These are phyloP conservation scores for Cyprinodon diabolis DNA, from an alignment of 2,797 vertebrate species.

Conservation along the genomic window DNA sequence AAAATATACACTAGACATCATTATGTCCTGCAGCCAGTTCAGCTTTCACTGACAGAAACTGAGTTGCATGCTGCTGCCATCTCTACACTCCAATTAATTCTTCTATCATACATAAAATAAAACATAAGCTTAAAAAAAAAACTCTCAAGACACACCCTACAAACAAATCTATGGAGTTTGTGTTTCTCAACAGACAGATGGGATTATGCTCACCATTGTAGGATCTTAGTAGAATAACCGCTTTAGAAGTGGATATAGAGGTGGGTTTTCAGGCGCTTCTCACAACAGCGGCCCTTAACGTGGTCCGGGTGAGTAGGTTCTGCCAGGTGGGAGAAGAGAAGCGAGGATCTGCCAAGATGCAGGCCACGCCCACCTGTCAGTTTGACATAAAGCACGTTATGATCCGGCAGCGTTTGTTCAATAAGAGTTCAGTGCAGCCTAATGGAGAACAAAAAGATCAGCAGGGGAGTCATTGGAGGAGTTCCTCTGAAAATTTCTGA, in stretches of 20 bases:
- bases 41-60: constrained; percentile 41
- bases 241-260: neutral
- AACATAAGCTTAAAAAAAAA: neutral
- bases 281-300: constrained; percentile 64
- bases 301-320: constrained; percentile 65
- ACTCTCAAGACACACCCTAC: neutral
- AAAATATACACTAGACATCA: constrained; percentile 23
- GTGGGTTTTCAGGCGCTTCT: constrained; percentile 31
- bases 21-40: constrained; percentile 41
- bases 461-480: too few species aligned
- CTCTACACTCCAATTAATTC: constrained; percentile 12
- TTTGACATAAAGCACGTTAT: constrained; percentile 7
- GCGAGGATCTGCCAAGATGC: constrained; percentile 30
- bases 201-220: constrained; percentile 66
- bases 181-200: neutral
- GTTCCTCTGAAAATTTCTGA: too few species aligned
- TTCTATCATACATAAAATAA: too few species aligned
- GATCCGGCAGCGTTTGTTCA: neutral
- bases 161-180: neutral
- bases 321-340: constrained; percentile 37
- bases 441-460: too few species aligned
- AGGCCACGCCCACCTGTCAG: constrained; percentile 51
- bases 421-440: too few species aligned
- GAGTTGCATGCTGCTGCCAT: constrained; percentile 38
- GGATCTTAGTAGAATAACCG: constrained; percentile 15